phyloP scores from a whole-genome alignment of 2,888 invertebrate genomes.

The Nemapogon koenigi region DNA sequence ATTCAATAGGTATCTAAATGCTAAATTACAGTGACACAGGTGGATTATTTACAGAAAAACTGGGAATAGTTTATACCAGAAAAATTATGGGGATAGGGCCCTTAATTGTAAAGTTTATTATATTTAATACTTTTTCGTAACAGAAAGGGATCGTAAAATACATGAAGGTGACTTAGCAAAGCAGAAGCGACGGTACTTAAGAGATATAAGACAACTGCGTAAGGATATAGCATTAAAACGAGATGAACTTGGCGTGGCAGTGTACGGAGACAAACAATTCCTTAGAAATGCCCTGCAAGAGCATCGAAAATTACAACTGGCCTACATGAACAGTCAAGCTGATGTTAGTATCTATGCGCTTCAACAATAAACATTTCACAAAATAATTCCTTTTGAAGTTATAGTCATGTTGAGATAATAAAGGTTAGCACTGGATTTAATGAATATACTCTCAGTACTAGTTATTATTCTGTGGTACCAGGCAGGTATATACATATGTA shows the following conservation, averaged over 20 bases:
- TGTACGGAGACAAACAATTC: conserved; percentile 66
- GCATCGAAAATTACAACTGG: conserved; percentile 63
- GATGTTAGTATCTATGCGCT: conserved; percentile 38
- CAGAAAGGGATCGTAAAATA: conserved; percentile 68
- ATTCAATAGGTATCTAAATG: no score
- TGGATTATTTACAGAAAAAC: no score
- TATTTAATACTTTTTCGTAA: no score
- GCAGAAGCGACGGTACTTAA: conserved; percentile 55
- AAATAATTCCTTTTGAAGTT: not conserved
- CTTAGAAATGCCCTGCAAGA: conserved; percentile 64
- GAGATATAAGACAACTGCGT: conserved; percentile 61
- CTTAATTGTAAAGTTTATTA: no score
- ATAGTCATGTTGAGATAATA: no score
- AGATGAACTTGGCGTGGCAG: conserved; percentile 62
- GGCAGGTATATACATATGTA: no score
- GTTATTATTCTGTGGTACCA: no score
- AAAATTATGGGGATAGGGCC: no score
- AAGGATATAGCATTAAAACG: conserved; percentile 63
- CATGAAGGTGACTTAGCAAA: conserved; percentile 63
- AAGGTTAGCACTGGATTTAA: no score
- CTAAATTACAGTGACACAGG: no score
- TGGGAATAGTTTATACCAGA: no score
- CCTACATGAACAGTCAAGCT: conserved; percentile 60
- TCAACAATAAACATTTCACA: not conserved
- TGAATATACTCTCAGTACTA: no score